Evolutionary conservation across 2,113 vertebrate species (phyloP).

Genomic region (Forbesichthys papilliferus): DNA sequence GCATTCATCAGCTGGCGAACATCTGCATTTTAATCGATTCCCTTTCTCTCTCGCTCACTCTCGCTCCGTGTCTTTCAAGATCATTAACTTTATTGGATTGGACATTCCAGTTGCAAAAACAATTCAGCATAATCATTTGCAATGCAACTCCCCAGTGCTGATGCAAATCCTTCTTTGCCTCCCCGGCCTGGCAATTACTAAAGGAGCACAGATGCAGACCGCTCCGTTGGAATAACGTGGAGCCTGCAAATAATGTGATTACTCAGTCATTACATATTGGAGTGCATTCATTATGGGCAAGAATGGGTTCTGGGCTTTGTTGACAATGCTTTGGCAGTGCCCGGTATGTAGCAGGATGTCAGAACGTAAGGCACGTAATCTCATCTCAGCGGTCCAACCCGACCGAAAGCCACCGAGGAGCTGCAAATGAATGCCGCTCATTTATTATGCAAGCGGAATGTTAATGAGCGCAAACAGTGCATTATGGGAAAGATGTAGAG

Average conservation of each 20-base stretch:
- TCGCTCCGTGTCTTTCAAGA: conserved; percentile 66
- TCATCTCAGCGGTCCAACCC: conserved; percentile 50
- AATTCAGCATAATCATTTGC: conserved; percentile 76
- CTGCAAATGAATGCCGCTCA: conserved; percentile 53
- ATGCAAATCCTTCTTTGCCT: conserved; percentile 64
- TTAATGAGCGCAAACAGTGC: conserved; percentile 5
- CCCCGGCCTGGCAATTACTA: conserved; percentile 70
- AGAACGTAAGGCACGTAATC: conserved; percentile 58
- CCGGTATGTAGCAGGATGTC: conserved; percentile 55
- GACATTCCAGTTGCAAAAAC: conserved; percentile 78
- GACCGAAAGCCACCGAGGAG: conserved; percentile 38
- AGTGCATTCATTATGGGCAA: conserved; percentile 72
- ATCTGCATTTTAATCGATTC: conserved; percentile 75
- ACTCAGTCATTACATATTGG: conserved; percentile 75
- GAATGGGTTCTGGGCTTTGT: conserved; percentile 63
- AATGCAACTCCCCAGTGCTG: conserved; percentile 62
- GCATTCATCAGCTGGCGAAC: conserved; percentile 41
- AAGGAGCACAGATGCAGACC: conserved; percentile 67
- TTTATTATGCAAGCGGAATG: conserved; percentile 50
- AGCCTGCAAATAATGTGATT: conserved; percentile 76
- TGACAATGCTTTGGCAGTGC: conserved; percentile 61
- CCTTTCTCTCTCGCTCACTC: conserved; percentile 22
- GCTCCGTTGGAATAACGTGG: conserved; percentile 62
- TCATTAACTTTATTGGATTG: conserved; percentile 79
- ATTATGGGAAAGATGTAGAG: neutral